These are phyloP conservation scores for Bilobella aurantiaca DNA, from an alignment of 1,140 invertebrate genomes.

Conservation along the genomic window DNA sequence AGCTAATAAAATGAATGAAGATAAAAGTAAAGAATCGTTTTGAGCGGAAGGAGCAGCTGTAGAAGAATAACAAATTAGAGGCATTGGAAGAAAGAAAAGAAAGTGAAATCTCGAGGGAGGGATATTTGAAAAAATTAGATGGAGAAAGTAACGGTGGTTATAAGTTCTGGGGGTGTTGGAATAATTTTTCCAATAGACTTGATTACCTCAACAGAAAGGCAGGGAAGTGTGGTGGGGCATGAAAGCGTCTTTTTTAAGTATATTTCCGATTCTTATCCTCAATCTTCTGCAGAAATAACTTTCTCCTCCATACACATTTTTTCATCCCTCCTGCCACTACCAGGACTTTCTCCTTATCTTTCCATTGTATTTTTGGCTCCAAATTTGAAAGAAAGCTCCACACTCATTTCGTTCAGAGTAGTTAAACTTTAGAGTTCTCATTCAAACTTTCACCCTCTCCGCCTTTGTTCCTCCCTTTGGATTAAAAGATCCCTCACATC, in stretches of 20 bases:
- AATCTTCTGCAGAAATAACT: neutral
- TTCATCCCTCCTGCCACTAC: too few relatives aligned
- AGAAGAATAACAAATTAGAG: conserved; percentile 8
- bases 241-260: neutral
- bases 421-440: conserved; percentile 7
- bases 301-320: neutral
- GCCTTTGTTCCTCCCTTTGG: neutral
- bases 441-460: neutral
- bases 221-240: neutral
- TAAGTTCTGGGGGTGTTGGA: neutral
- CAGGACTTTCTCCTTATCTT: neutral
- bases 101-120: neutral
- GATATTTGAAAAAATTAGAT: conserved; percentile 10
- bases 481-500: neutral
- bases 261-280: neutral
- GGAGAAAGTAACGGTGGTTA: conserved; percentile 1
- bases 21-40: neutral
- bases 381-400: neutral
- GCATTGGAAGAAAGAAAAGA: too few relatives aligned
- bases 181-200: neutral
- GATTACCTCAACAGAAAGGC: neutral
- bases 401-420: neutral
- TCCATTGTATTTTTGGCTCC: neutral
- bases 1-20: neutral
- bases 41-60: neutral